Evolutionary conservation across 2,888 invertebrate genomes (phyloP), one percentile per base, ranked within the genome.

Genomic region (Philereme vetulata): DNA sequence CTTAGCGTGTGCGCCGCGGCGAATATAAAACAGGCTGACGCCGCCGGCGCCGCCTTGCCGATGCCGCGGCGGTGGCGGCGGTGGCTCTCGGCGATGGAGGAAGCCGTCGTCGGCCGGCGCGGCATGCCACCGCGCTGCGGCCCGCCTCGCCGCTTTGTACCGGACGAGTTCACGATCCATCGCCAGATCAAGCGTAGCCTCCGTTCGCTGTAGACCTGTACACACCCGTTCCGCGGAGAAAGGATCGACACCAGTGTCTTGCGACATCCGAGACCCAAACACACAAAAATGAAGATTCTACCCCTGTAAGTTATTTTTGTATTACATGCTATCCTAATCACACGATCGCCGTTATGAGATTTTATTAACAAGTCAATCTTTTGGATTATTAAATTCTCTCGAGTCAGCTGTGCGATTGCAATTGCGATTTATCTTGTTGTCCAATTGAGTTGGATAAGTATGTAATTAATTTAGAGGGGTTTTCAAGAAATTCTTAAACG

Each of bases 181-280:
- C 76, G 79, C 68, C 90, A 90, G 84, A 89, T 80, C 84, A 84
- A 82, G 78, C 83, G 88, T 84, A 86, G 86, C 86, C 85, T 78
- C 87, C 84, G 87, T 76, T 74, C 82, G 81, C 76, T 77, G 82
- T 80, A 81, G 85, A 90, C 90, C 89, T 88, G 81, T 82, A 80
- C 80, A 72, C 71, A 79, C 73, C 77, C 78, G 78, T 78, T 72
- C 71, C 77, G 76, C 74, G 80, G 84, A 87, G 85, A 87, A 85
- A 88, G 84, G 83, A 85, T 73, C 75, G 73, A 76, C 67, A 78
- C 68, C 68, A 73, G 77, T 81, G 80, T 78, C 72, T 78, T 79
- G 80, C 81, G 70, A 81, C 74, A 82, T 73, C 78, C 71, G 68
- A 68, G 58, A 51, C 59, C 72, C 72, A 64, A 71, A 72, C 70